Percentiles rank a stretch among this genome's conserved stretches.
phyloP scores from a whole-genome alignment of 2,113 vertebrate species.

The Seriola aureovittata region DNA sequence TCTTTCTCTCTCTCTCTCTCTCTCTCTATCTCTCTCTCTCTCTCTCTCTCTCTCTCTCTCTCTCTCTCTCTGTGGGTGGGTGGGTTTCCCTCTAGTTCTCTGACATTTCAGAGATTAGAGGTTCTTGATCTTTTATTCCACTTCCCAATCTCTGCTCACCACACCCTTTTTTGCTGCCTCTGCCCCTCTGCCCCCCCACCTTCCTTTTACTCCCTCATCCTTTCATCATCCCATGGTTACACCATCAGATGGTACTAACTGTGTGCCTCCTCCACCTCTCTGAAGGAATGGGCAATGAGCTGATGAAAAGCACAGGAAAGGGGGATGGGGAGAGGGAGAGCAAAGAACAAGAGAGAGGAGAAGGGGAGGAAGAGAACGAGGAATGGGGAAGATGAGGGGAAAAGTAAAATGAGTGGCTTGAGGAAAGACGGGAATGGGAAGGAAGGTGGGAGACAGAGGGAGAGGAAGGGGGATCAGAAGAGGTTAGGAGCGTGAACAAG shows the following conservation, averaged over 20 bases:
- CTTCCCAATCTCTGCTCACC: conserved; percentile 69
- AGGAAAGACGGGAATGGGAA: not conserved
- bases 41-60: not conserved
- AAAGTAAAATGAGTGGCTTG: conserved; percentile 25
- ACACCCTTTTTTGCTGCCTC: conserved; percentile 49
- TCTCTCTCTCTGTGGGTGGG: conserved; percentile 13
- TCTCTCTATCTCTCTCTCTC: not conserved
- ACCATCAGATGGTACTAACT: conserved; percentile 47
- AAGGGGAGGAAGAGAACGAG: not conserved
- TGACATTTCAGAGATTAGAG: conserved; percentile 73
- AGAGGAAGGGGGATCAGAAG: conserved; percentile 5
- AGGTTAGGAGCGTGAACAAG: not conserved
- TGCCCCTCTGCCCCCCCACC: conserved; percentile 31
- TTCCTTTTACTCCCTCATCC: conserved; percentile 49
- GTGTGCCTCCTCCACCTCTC: conserved; percentile 55
- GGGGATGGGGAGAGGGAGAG: not conserved
- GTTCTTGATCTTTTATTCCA: conserved; percentile 78
- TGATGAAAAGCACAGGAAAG: conserved; percentile 43
- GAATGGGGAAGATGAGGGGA: conserved; percentile 28
- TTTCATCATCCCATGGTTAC: conserved; percentile 72
- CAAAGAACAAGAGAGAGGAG: not conserved
- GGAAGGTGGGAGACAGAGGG: not conserved
- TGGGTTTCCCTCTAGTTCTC: conserved; percentile 48
- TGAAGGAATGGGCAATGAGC: conserved; percentile 76
- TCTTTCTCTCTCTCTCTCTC: not conserved